Evolutionary conservation across 2,113 vertebrate species (phyloP).

Genomic region (Echinops telfairi): DNA sequence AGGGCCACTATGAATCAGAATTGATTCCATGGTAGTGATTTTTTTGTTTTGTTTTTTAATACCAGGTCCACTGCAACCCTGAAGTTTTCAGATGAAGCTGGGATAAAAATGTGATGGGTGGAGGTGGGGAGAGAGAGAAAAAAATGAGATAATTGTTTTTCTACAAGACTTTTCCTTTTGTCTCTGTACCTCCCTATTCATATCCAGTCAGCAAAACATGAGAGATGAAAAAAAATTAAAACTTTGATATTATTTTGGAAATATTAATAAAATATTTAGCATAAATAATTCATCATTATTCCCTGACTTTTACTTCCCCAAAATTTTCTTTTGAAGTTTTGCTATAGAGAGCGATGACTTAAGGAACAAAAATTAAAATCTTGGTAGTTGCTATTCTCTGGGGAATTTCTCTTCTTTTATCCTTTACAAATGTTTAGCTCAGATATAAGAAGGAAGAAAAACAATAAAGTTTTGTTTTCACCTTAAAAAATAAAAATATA

Average conservation of each 20-base stretch:
- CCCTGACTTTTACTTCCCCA: neutral
- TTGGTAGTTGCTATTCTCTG: neutral
- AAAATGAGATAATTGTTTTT: conserved; percentile 14
- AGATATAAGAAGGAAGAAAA: too few species aligned
- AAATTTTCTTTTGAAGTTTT: neutral
- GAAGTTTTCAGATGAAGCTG: conserved; percentile 48
- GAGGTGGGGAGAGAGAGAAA: neutral
- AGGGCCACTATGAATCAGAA: too few species aligned
- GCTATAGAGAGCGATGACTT: neutral
- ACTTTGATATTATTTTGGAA: neutral
- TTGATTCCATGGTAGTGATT: too few species aligned
- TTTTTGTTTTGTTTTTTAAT: neutral
- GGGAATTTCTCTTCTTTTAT: conserved; percentile 9
- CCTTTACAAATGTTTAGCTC: neutral
- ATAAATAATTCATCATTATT: neutral
- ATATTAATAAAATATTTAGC: conserved; percentile 22
- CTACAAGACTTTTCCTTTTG: conserved; percentile 20
- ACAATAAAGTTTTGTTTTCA: conserved; percentile 25
- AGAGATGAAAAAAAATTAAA: too few species aligned
- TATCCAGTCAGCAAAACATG: neutral
- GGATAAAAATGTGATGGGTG: conserved; percentile 17
- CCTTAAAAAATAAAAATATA: neutral
- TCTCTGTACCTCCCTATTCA: neutral
- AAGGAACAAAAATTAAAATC: conserved; percentile 6
- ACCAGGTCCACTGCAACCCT: neutral